These are phyloP conservation scores for Pantala flavescens DNA, from an alignment of 1,140 invertebrate genomes.

Conservation along the genomic window DNA sequence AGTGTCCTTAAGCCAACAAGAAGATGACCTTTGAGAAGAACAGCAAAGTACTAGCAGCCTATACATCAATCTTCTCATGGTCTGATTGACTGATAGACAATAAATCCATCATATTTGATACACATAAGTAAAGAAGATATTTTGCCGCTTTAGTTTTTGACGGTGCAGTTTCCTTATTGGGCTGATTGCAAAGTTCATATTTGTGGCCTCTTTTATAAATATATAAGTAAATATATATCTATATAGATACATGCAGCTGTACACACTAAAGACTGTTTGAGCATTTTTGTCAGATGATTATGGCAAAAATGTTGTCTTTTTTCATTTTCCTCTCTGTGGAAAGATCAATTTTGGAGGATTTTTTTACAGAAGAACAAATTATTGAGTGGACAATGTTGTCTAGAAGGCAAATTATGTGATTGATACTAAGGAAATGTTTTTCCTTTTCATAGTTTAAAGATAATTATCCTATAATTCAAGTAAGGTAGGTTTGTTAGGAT, in stretches of 20 bases:
- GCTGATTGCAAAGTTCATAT: background rate
- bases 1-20: background rate
- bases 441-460: too few relatives aligned
- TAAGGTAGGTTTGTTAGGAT: too few relatives aligned
- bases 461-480: too few relatives aligned
- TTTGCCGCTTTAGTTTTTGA: background rate
- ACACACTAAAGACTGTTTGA: slow-evolving; percentile 1
- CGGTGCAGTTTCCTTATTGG: background rate
- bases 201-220: too few relatives aligned
- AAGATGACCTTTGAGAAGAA: background rate
- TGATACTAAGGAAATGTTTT: too few relatives aligned
- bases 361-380: too few relatives aligned
- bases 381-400: too few relatives aligned
- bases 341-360: background rate
- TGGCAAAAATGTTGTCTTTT: background rate
- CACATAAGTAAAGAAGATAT: too few relatives aligned
- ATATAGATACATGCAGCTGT: background rate
- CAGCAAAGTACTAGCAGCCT: background rate
- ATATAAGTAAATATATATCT: too few relatives aligned
- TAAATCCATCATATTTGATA: too few relatives aligned
- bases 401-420: too few relatives aligned
- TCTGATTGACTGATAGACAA: background rate
- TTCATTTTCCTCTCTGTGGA: background rate
- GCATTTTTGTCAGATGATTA: background rate
- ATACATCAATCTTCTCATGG: background rate